Base-by-base conservation (phyloP, 2,113 vertebrate species). In the Microcebus ravelobensis region DNA sequence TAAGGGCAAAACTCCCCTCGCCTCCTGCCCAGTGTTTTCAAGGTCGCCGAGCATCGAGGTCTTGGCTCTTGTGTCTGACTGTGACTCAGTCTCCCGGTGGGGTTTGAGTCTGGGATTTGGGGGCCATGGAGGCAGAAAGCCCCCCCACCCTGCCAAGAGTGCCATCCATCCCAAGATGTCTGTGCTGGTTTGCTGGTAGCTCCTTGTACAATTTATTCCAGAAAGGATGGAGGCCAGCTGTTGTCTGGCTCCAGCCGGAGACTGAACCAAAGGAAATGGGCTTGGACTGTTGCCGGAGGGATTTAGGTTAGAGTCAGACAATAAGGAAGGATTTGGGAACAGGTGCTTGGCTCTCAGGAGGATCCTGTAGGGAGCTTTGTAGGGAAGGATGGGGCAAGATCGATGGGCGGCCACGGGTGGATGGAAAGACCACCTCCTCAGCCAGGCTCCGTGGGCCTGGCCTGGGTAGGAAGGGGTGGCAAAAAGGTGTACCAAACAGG, bases 211-310 rank as follows among this genome's bases (percentile, higher is more conserved):
- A 82, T 97, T 96, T 97, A 98, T 97, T 97, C 94, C 91, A 87
- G 91, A 27, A 74, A 92, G 86, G 91, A 92, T 93, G 97, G 93
- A 97, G 59, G 81, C 94, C 97, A 97, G 97, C 98, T 98, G 97
- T 57, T 73, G 94, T 96, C 93, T 13, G 42, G 82, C 95, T 95
- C 95, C 88, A 83, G 92, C 95, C 59, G 70, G 94, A 96, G 94
- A 79, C 87, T 50, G 90, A 84, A 77, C 79, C 70, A 57, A 50
- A 98, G 98, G 98, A 97, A 97, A 95, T 96, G 83, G 95, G 57
- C 91, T 94, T 96, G 97, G 95, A 95, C 92, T 14, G 21, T 42
- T 96, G 94, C 97, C 84, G 61, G 55, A 67, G 92, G 91, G 88
- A 79, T 87, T 94, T 93, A 67, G 79, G 89, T 94, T 91, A 70